Conservation (phyloP, 2,797 vertebrate genomes). For the Argyrosomus regius region DNA sequence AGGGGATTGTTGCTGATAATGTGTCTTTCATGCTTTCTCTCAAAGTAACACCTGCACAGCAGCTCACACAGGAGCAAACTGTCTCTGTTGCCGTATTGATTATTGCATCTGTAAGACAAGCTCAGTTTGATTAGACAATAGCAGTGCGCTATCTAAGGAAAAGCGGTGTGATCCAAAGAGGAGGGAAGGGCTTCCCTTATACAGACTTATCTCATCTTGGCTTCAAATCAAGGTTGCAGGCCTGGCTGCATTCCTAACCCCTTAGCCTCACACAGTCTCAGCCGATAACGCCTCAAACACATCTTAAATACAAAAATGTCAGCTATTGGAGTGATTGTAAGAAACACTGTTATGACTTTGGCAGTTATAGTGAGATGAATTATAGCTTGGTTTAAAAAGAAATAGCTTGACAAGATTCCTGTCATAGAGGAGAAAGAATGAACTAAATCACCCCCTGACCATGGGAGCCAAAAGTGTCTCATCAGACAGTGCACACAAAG, state of each 20-base stretch:
- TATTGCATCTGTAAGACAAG: constrained; percentile 7
- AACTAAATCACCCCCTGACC: constrained; percentile 7
- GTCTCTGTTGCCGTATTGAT: constrained; percentile 12
- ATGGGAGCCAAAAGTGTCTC: not conserved
- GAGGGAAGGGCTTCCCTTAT: constrained; percentile 71
- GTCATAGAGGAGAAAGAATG: not conserved
- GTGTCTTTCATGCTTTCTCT: not conserved
- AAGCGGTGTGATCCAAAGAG: constrained; percentile 3
- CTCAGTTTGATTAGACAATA: constrained; percentile 42
- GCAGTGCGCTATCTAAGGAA: constrained; percentile 40
- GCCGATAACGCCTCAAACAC: constrained; percentile 39
- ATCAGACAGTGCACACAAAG: not conserved
- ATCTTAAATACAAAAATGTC: constrained; percentile 18
- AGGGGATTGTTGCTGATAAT: not conserved
- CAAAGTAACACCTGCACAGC: constrained; percentile 1
- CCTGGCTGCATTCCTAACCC: constrained; percentile 52
- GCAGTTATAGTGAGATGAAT: constrained; percentile 1
- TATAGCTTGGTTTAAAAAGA: constrained; percentile 3
- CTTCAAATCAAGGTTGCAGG: constrained; percentile 58
- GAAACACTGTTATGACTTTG: not conserved
- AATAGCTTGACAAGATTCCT: constrained; percentile 20
- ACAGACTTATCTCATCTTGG: constrained; percentile 67
- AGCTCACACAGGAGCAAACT: constrained; percentile 4
- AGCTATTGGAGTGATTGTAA: constrained; percentile 4
- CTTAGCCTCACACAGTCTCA: constrained; percentile 3